phyloP scores from a whole-genome alignment of 37 sponge, comb jelly and placozoan genomes.

The Amphimedon queenslandica region DNA sequence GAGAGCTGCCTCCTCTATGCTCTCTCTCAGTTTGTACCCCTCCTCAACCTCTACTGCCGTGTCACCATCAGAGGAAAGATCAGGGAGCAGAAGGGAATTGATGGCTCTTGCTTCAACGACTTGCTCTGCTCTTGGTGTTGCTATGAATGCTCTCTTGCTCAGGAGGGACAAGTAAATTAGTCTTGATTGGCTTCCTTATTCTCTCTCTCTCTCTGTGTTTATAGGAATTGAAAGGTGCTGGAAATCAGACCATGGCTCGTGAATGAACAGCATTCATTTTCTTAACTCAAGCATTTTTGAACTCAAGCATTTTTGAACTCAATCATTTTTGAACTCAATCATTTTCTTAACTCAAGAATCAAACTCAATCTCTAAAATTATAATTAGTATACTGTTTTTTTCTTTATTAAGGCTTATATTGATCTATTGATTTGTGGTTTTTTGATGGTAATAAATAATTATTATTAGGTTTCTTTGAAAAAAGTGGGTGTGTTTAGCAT shows the following conservation, averaged over 20 bases:
- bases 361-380: too few species aligned
- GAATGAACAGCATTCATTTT: too few species aligned
- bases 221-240: background rate
- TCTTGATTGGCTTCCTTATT: background rate
- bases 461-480: too few species aligned
- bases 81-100: conserved; percentile 32
- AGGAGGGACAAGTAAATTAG: conserved; percentile 25
- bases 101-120: conserved; percentile 50
- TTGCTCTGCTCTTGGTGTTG: conserved; percentile 30
- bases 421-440: too few species aligned
- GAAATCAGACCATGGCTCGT: background rate
- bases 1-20: conserved; percentile 22
- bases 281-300: too few species aligned
- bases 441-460: too few species aligned
- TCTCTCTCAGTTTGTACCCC: background rate
- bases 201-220: background rate
- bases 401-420: too few species aligned
- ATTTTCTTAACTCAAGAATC: too few species aligned
- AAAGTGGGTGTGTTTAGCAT: too few species aligned
- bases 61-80: conserved; percentile 29
- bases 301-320: too few species aligned
- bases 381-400: too few species aligned
- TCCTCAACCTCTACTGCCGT: conserved; percentile 31
- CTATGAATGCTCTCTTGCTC: conserved; percentile 29
- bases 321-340: too few species aligned